Evolutionary conservation across 2,113 vertebrate genomes (phyloP).

Genomic region (Damaliscus lunatus): DNA sequence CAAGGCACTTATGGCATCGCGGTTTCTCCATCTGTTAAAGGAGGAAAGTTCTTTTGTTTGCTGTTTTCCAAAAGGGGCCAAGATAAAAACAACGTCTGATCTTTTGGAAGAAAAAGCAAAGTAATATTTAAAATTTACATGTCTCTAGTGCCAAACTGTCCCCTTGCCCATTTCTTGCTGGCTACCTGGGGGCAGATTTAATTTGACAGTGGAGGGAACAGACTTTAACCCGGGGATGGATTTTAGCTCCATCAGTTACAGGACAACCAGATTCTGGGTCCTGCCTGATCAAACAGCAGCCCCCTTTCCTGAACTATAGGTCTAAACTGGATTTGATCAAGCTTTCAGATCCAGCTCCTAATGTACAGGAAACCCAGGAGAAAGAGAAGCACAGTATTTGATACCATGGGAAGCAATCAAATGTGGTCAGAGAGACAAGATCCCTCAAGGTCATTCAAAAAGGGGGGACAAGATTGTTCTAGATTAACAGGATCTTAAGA

Average conservation of each 20-base stretch:
- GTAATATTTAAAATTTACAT: background rate
- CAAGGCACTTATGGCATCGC: fast-evolving
- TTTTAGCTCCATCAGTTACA: background rate
- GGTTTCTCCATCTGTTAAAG: background rate
- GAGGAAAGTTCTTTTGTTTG: background rate
- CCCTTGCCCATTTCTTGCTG: background rate
- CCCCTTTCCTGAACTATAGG: background rate
- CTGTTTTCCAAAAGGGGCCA: background rate
- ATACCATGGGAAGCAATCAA: background rate
- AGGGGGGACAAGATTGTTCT: background rate
- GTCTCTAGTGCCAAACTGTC: background rate
- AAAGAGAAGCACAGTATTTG: background rate
- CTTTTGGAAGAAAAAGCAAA: background rate
- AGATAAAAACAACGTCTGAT: background rate
- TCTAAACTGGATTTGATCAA: background rate
- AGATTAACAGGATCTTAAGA: background rate
- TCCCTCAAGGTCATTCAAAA: background rate
- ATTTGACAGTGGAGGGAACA: background rate
- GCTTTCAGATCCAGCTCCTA: background rate
- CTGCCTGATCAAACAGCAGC: background rate
- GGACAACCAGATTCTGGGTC: background rate
- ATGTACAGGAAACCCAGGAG: background rate
- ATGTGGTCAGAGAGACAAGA: background rate
- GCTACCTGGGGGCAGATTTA: background rate
- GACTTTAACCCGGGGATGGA: background rate